Percentiles rank a stretch among this genome's conserved stretches.
Evolutionary conservation across 2,888 invertebrate species (phyloP).

Genomic region (Scaptomyza polygonia): DNA sequence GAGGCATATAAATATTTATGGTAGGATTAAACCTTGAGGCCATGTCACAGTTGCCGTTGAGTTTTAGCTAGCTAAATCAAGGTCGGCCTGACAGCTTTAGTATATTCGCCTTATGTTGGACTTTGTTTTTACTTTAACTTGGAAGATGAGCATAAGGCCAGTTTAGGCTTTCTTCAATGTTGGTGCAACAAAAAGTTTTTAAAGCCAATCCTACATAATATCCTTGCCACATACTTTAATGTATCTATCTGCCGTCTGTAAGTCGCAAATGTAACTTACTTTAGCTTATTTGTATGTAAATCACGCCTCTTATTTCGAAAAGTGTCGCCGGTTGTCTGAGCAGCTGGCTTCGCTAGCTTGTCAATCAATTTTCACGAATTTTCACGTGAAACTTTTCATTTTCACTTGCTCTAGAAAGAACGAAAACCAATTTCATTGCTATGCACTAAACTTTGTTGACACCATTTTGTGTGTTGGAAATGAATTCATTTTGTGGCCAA

Average conservation of each 20-base stretch:
- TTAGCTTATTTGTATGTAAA: slow-evolving; percentile 2
- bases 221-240: neutral
- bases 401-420: slow-evolving; percentile 43
- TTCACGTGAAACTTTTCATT: slow-evolving; percentile 39
- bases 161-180: neutral
- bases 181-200: neutral
- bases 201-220: neutral
- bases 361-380: slow-evolving; percentile 52
- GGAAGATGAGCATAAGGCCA: neutral
- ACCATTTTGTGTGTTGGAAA: slow-evolving; percentile 27
- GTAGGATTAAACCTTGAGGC: slow-evolving; percentile 35
- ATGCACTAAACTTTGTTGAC: slow-evolving; percentile 55
- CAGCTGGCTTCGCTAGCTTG: slow-evolving; percentile 29
- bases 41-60: slow-evolving; percentile 24
- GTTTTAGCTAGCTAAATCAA: slow-evolving; percentile 31
- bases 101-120: neutral
- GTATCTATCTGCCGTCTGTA: too few species aligned
- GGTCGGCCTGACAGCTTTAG: slow-evolving; percentile 32
- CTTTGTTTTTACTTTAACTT: neutral
- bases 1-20: slow-evolving; percentile 36
- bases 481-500: slow-evolving; percentile 54
- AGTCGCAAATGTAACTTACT: neutral
- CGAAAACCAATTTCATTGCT: slow-evolving; percentile 36
- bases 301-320: neutral
- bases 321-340: slow-evolving; percentile 7